Evolutionary conservation across 2,113 vertebrate genomes (phyloP).

Genomic region (Oriolus oriolus): DNA sequence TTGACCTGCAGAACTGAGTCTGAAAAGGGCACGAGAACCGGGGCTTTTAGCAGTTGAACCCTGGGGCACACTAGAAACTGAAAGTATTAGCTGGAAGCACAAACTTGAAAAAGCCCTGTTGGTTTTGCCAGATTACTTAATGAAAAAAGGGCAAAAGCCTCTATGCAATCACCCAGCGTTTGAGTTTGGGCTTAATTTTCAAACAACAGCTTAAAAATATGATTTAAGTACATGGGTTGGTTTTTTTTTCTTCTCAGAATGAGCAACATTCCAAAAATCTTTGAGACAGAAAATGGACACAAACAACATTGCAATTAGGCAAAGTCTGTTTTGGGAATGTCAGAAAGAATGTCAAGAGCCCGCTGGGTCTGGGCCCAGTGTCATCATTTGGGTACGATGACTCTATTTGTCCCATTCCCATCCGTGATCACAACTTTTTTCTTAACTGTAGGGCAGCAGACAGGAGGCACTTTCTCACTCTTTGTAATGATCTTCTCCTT

Average conservation of each 20-base stretch:
- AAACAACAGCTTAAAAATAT: neutral
- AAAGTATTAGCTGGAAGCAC: neutral
- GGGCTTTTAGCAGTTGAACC: neutral
- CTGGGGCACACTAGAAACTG: neutral
- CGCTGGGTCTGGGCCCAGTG: neutral
- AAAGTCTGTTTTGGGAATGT: constrained; percentile 40
- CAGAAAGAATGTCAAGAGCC: constrained; percentile 47
- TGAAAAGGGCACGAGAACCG: neutral
- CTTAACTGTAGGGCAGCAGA: neutral
- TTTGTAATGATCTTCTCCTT: neutral
- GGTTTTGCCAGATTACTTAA: neutral
- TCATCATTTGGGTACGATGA: neutral
- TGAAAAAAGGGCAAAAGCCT: neutral
- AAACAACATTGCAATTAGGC: constrained; percentile 32
- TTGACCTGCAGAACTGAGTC: neutral
- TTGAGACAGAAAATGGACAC: neutral
- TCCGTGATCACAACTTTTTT: neutral
- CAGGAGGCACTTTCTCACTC: neutral
- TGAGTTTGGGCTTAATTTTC: neutral
- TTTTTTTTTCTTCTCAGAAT: constrained; percentile 18
- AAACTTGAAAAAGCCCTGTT: neutral
- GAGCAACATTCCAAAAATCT: constrained; percentile 13
- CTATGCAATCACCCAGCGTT: neutral
- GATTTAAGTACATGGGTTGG: neutral
- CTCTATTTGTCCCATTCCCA: neutral